These are phyloP conservation scores for Cataglyphis rosenhaueri DNA, from an alignment of 2,888 invertebrate genomes.

Conservation along the genomic window DNA sequence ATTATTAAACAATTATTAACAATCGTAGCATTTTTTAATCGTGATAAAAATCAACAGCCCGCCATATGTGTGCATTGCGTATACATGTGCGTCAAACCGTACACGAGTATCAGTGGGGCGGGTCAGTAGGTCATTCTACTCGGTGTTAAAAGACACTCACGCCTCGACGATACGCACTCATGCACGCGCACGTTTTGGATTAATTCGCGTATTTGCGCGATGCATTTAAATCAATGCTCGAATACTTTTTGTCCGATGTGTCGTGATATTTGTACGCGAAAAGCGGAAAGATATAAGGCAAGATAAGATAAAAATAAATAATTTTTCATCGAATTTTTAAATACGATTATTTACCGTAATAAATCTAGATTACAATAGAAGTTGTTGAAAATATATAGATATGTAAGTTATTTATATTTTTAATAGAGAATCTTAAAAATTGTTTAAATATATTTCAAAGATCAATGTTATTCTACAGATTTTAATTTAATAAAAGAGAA, in stretches of 20 bases:
- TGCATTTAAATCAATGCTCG: background rate
- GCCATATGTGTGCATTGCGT: constrained; percentile 44
- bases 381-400: background rate
- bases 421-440: background rate
- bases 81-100: constrained; percentile 42
- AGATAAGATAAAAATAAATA: background rate
- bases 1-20: constrained; percentile 15
- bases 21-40: constrained; percentile 15
- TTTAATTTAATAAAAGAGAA: background rate
- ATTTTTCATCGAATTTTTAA: background rate
- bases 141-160: constrained; percentile 72
- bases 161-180: constrained; percentile 46
- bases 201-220: constrained; percentile 2
- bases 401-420: background rate
- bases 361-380: background rate
- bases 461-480: background rate
- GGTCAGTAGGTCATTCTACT: constrained; percentile 78
- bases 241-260: background rate
- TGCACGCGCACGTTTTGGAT: constrained; percentile 21
- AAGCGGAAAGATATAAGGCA: background rate
- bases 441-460: background rate
- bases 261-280: background rate
- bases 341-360: background rate
- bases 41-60: constrained; percentile 40
- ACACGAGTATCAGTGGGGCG: constrained; percentile 62